Conservation (phyloP, 2,888 invertebrate genomes). For the Caenorhabditis macrosperma region DNA sequence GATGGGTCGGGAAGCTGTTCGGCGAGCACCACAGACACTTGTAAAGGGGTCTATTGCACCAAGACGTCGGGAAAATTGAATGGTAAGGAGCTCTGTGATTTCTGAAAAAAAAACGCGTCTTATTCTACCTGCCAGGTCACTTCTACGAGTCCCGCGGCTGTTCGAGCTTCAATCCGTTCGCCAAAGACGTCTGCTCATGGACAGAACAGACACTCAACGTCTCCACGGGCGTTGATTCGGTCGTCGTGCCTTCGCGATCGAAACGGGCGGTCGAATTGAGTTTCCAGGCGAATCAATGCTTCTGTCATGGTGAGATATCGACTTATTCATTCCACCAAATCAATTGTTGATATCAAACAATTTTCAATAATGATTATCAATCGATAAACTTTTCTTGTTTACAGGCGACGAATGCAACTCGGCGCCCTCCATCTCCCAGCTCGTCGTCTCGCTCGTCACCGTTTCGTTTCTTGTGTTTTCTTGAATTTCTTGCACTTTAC, state of each 20-base stretch:
- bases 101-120: no score
- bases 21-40: constrained; percentile 22
- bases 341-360: background rate
- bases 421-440: constrained; percentile 1
- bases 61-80: constrained; percentile 41
- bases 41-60: constrained; percentile 42
- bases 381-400: constrained; percentile 2
- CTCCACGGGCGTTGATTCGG: constrained; percentile 22
- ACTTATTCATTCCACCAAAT: background rate
- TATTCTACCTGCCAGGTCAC: constrained; percentile 11
- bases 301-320: constrained; percentile 42
- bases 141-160: constrained; percentile 51
- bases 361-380: background rate
- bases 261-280: constrained; percentile 27
- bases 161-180: constrained; percentile 52
- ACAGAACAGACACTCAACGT: constrained; percentile 50
- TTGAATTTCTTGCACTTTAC: constrained; percentile 28
- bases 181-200: constrained; percentile 55
- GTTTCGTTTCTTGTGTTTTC: constrained; percentile 18
- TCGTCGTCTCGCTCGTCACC: background rate
- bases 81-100: constrained; percentile 13
- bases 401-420: constrained; percentile 54
- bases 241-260: background rate
- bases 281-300: constrained; percentile 46
- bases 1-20: constrained; percentile 43